phyloP scores from a whole-genome alignment of 35 echinoderm and acorn worm genomes.

The Nesometra sesokonis region DNA sequence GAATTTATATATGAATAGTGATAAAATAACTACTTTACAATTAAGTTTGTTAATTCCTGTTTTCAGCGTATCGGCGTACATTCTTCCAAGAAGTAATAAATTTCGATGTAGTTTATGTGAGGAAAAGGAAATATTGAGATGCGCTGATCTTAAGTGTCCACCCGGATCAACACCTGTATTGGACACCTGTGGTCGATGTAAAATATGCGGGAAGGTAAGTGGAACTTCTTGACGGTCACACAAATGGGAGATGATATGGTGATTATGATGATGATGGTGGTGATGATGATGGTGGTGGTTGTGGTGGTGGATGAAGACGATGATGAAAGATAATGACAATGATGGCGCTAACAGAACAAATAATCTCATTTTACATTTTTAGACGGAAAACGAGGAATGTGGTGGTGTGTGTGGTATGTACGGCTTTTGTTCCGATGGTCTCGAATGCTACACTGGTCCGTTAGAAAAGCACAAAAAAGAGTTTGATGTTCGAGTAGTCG shows the following conservation, averaged over 20 bases:
- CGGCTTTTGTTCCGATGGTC: background rate
- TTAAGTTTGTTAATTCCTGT: background rate
- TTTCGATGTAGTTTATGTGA: background rate
- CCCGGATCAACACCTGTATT: background rate
- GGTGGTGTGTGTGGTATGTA: background rate
- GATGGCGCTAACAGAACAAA: too few relatives aligned
- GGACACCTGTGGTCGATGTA: background rate
- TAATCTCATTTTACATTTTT: background rate
- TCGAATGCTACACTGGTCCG: background rate
- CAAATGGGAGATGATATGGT: too few relatives aligned
- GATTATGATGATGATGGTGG: too few relatives aligned
- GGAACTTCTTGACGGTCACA: too few relatives aligned
- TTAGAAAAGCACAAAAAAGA: background rate
- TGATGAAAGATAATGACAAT: too few relatives aligned
- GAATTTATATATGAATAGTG: too few relatives aligned
- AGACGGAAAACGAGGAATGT: background rate
- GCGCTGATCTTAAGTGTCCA: background rate
- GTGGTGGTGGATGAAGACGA: too few relatives aligned
- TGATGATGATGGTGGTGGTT: too few relatives aligned
- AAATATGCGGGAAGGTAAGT: background rate
- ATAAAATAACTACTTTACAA: too few relatives aligned
- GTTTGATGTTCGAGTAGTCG: background rate
- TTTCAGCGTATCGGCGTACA: background rate
- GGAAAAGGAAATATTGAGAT: background rate
- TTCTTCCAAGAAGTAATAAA: background rate